Percentiles rank a stretch among this genome's conserved stretches.
Conservation (phyloP, 2,888 invertebrate species). For the Agrypnus murinus region DNA sequence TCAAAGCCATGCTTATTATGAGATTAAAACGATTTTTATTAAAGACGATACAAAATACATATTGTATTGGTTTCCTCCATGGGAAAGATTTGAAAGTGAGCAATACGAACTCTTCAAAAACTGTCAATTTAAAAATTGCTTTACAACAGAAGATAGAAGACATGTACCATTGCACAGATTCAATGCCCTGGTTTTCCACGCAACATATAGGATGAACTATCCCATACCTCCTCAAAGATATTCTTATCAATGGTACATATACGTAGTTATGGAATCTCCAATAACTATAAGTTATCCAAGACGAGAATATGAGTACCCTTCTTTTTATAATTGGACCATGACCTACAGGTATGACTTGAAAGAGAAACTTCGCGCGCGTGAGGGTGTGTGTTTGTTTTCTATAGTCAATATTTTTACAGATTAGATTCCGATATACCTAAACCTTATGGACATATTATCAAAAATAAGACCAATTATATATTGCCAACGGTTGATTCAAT, state of each 20-base stretch:
- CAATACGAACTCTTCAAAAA: constrained; percentile 55
- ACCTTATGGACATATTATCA: constrained; percentile 64
- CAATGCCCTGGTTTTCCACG: constrained; percentile 73
- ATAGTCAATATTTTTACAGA: constrained; percentile 60
- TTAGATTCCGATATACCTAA: constrained; percentile 67
- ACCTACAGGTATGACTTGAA: constrained; percentile 73
- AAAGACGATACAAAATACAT: constrained; percentile 47
- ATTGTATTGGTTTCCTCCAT: constrained; percentile 60
- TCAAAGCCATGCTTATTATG: too few relatives aligned
- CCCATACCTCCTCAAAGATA: not conserved
- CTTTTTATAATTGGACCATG: constrained; percentile 76
- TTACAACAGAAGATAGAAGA: constrained; percentile 67
- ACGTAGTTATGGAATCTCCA: not conserved
- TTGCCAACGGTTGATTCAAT: constrained; percentile 54
- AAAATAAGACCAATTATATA: constrained; percentile 52
- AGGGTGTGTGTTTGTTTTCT: too few relatives aligned
- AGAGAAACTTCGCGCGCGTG: too few relatives aligned
- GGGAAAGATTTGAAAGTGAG: constrained; percentile 47
- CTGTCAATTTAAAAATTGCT: constrained; percentile 71
- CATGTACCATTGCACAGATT: constrained; percentile 67
- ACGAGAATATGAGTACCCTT: constrained; percentile 58
- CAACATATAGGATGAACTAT: not conserved
- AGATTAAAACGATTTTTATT: too few relatives aligned
- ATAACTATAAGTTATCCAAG: constrained; percentile 24
- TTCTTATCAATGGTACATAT: not conserved